These are phyloP conservation scores for Sinhomidia bicolor DNA, from an alignment of 2,888 invertebrate species.

Conservation along the genomic window DNA sequence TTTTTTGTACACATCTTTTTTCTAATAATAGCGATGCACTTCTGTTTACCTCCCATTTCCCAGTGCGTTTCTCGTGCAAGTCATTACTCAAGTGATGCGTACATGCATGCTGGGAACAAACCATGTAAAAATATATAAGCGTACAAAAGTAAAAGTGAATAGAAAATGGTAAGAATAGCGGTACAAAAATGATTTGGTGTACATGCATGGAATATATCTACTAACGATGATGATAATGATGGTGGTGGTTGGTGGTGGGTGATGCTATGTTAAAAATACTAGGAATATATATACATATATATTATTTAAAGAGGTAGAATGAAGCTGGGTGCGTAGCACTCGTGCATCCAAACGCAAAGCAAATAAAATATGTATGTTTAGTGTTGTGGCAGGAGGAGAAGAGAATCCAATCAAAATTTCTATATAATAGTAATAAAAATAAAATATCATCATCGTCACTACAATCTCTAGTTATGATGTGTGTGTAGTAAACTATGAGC, in stretches of 20 bases:
- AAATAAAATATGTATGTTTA: slow-evolving; percentile 33
- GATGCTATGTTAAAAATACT: background rate
- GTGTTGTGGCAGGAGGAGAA: slow-evolving; percentile 33
- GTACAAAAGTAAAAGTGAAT: background rate
- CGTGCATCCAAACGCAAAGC: no score
- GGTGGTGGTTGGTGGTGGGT: no score
- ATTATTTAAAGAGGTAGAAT: background rate
- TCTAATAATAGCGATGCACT: no score
- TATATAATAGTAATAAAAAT: slow-evolving; percentile 45
- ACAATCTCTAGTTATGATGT: background rate
- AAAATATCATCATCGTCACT: slow-evolving; percentile 16
- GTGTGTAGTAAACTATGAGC: background rate
- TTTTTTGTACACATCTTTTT: background rate
- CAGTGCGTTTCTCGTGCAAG: background rate
- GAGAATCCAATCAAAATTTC: slow-evolving; percentile 50
- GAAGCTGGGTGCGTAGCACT: background rate
- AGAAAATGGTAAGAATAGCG: background rate
- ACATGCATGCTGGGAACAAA: background rate
- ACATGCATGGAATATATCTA: background rate
- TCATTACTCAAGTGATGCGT: background rate
- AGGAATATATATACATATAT: background rate
- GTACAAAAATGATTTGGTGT: background rate
- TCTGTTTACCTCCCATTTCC: background rate
- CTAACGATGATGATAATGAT: background rate
- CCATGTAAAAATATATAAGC: no score